Evolutionary conservation across 2,888 invertebrate species (phyloP), one percentile per base, ranked within the genome.

Genomic region (Herminia tarsipennalis): DNA sequence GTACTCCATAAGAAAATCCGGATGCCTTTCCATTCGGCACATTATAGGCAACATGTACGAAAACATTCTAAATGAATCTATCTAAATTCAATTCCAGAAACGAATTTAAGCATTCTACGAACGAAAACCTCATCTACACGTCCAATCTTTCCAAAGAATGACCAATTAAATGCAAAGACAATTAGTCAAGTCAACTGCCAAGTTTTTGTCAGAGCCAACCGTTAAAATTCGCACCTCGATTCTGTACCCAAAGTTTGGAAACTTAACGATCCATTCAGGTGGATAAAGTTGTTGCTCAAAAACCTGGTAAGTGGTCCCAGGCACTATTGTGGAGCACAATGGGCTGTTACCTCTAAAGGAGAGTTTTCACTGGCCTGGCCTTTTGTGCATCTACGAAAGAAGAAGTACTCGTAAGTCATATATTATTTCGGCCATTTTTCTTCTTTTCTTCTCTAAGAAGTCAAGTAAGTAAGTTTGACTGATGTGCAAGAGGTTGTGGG

Each of bases 201-300:
- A 8, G 56, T 63, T 49, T 59, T 70, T 63, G 36, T 54, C 36
- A 42, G 48, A 34, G 34, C 16, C 32, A 59, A 56, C 69, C 63
- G 66, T 75, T 76, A 70, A 74, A 73, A 75, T 78, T 82, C 78
- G 71, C 83, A 81, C 83, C 77, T 80, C 66, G 61, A 41, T 44
- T 41, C 42, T 50, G 51, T 54, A 52, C 42, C 35, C 38, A 69
- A 73, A 63, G 60, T 43, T 44, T 62, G 55, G 50, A 56, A 57
- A 47, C 69, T 76, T 83, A 86, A 88, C 83, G 87, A 86, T 78
- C 86, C 70, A 88, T 88, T 88, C 80, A 84, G 74, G 75, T 70
- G 73, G 82, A 88, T 88, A 83, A 86, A 88, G 87, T 80, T 85
- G 87, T 87, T 72, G 78, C 66, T 73, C 75, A 83, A 86, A 86